Percentiles rank a stretch among this genome's conserved stretches.
These are phyloP conservation scores for Malurus leucopterus DNA, from an alignment of 2,797 vertebrate genomes.

Conservation along the genomic window DNA sequence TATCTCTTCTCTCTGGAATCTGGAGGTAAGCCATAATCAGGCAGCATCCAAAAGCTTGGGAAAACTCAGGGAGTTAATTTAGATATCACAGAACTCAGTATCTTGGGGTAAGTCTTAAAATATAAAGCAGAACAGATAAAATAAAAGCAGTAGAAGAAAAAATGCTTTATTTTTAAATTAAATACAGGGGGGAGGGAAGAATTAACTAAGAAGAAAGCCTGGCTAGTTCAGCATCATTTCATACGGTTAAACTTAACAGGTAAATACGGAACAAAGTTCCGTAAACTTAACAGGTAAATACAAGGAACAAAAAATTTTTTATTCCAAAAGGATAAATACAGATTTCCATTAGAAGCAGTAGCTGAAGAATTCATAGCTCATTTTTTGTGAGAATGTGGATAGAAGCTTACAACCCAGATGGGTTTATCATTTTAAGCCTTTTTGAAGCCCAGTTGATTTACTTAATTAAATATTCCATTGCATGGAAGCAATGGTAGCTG, in stretches of 20 bases:
- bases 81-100: background rate
- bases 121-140: background rate
- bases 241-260: background rate
- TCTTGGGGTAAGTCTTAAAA: background rate
- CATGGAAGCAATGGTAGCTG: background rate
- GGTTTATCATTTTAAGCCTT: background rate
- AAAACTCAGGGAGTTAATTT: background rate
- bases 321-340: background rate
- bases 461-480: background rate
- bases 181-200: background rate
- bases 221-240: background rate
- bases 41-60: background rate
- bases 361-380: background rate
- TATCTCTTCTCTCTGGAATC: background rate
- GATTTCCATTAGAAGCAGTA: background rate
- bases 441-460: background rate
- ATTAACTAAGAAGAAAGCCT: background rate
- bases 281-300: background rate
- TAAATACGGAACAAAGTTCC: background rate
- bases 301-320: accelerated
- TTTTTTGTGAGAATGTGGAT: background rate
- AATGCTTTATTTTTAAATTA: background rate
- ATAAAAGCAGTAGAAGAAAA: background rate
- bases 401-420: background rate
- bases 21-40: background rate